Evolutionary conservation across 2,113 vertebrate species (phyloP), one percentile per base, ranked within the genome.

Genomic region (Corydoras sp.): DNA sequence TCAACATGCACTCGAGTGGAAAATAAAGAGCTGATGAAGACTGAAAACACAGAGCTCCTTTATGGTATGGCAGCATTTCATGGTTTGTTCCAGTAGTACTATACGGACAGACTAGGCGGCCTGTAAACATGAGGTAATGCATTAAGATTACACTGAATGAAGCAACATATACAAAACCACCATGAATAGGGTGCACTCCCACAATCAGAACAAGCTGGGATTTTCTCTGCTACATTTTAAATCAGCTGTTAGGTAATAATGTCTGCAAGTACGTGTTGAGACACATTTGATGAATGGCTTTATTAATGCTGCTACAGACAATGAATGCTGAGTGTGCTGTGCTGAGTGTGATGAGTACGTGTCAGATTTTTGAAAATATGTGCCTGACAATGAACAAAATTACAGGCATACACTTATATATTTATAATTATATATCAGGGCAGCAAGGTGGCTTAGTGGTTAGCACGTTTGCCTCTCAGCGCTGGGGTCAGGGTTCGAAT

Each of bases 241-340:
- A 43, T 35, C 31, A 12, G 61, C 61, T 48, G 10, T 15, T 59
- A 35, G 24, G 62, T 66, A 66, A 60, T 60, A 15, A 63, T n/a
- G 7, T 65, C 24, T 72, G 15, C 49, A 65, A 58, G 35, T 35
- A 30, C 50, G 54, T 71, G 61, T 63, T 71, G 61, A 56, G 31
- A 56, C 50, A 71, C 5, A 31, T 30, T 32, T 70, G 48, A 61
- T 24, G 32, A 4, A 50, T 14, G 15, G 30, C 58, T 53, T 24
- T 14, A 29, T 48, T 7, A 50, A 11, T 50, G 29, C 58, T 69
- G 18, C 49, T 30, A 43, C 12, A 50, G 68, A 18, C 14, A 11
- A 69, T 60, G 30, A 51, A 31, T 31, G 56, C 13, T 31, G 9
- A 53, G 11, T 53, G 11, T 10, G 3, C 11, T 10, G 3, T 8